These are phyloP conservation scores for Callopanchax toddi DNA, from an alignment of 2,113 vertebrate genomes.

Conservation along the genomic window DNA sequence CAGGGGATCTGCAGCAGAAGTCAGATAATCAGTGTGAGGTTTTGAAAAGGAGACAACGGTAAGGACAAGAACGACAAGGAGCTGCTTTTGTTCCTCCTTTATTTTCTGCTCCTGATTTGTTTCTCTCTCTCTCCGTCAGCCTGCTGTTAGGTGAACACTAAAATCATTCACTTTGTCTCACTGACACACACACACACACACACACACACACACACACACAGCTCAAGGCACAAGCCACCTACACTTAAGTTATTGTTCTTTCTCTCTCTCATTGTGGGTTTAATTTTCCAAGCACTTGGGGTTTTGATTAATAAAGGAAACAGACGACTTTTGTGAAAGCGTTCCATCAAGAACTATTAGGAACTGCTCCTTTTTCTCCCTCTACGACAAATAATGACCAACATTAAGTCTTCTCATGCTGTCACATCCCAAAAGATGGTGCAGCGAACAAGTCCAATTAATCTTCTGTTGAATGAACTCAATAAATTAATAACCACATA, in stretches of 20 bases:
- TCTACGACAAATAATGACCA: slow-evolving; percentile 7
- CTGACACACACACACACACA: slow-evolving; percentile 7
- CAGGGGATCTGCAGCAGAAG: slow-evolving; percentile 29
- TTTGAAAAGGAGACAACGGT: slow-evolving; percentile 39
- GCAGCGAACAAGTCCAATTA: background rate
- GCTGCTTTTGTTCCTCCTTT: slow-evolving; percentile 39
- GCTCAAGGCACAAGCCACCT: slow-evolving; percentile 44
- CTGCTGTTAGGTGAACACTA: slow-evolving; percentile 34
- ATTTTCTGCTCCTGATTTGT: slow-evolving; percentile 20
- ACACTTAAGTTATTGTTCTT: slow-evolving; percentile 48
- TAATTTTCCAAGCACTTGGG: slow-evolving; percentile 58
- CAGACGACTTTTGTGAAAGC: slow-evolving; percentile 57
- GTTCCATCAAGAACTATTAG: slow-evolving; percentile 54
- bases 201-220: slow-evolving; percentile 7
- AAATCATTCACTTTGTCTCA: background rate
- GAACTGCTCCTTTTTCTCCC: slow-evolving; percentile 43
- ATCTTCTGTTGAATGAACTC: too few relatives aligned
- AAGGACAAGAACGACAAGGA: slow-evolving; percentile 41
- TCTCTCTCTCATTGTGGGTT: slow-evolving; percentile 33
- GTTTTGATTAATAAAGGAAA: slow-evolving; percentile 67
- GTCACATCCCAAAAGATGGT: background rate
- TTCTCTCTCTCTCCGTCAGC: background rate
- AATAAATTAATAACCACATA: background rate
- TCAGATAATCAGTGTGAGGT: slow-evolving; percentile 50
- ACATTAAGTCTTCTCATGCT: background rate